Evolutionary conservation across 2,113 vertebrate species (phyloP), one percentile per base, ranked within the genome.

Genomic region (Anseranas semipalmata): DNA sequence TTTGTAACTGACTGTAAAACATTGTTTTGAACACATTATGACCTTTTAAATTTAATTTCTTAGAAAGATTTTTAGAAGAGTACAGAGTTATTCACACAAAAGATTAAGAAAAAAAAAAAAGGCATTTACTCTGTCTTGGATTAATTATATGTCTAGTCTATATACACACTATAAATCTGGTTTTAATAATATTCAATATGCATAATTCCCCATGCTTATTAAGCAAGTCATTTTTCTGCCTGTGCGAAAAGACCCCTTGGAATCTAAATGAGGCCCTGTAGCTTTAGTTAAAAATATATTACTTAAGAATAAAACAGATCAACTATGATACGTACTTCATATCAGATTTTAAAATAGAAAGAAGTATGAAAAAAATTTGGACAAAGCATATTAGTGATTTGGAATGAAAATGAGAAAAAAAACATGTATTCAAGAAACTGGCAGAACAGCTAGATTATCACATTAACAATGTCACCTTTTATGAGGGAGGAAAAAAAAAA

Each of bases 401-500:
- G 48, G 24, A 95, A 83, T 25, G 20, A 94, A 94, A 92, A 91
- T 50, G 27, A 73, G 71, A 82, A 86, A 81, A 52, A 89, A 21
- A 0, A 1, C 9, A 55, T 33, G 6, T 15, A 39, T 65, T 89
- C 22, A 70, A 76, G 41, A 79, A 87, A 55, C 3, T 50, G 22
- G 19, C 50, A 46, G 15, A 93, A 73, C 7, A 84, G 21, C 28
- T 50, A 79, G 5, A 91, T 75, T 45, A 82, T n/a, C 33, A 65
- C 13, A 81, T 0, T 52, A 59, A 65, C 6, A 82, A 87, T 72
- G 21, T 77, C 59, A 81, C 22, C 50, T 91, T 87, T 46, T 75
- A 20, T 56, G 43, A 71, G 35, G 22, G 45, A 65, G 30, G 4
- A 8, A 16, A 12, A 52, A 72, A 8, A 16, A 12, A 52, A 72